phyloP scores from a whole-genome alignment of 1,140 invertebrate genomes.

The Elymnias hypermnestra region DNA sequence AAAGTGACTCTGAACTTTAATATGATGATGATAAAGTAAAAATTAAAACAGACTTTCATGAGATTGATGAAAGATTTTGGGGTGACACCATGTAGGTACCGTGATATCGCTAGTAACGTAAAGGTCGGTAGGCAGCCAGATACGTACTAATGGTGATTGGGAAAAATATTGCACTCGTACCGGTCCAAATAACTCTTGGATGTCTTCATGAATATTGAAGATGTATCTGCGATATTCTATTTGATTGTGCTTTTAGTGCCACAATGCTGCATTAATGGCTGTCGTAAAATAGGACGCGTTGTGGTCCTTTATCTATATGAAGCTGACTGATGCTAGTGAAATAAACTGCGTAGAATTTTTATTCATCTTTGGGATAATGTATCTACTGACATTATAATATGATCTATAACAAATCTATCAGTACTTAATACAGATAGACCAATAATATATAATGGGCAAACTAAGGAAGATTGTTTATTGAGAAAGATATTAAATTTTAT shows the following conservation, averaged over 20 bases:
- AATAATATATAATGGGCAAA: too few species aligned
- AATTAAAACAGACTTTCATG: slow-evolving; percentile 14
- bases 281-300: slow-evolving; percentile 27
- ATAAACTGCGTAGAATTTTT: too few species aligned
- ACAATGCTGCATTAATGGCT: slow-evolving; percentile 45
- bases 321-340: not conserved
- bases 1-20: slow-evolving; percentile 28
- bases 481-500: too few species aligned
- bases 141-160: slow-evolving; percentile 74
- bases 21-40: slow-evolving; percentile 14
- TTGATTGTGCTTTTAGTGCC: slow-evolving; percentile 50
- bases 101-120: slow-evolving; percentile 48
- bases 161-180: slow-evolving; percentile 67
- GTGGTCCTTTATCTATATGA: slow-evolving; percentile 5
- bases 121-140: slow-evolving; percentile 59
- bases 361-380: too few species aligned
- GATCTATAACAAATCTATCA: too few species aligned
- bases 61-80: slow-evolving; percentile 48
- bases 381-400: too few species aligned
- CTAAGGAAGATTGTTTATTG: too few species aligned
- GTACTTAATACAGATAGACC: too few species aligned
- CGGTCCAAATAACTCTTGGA: slow-evolving; percentile 58
- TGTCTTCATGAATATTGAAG: slow-evolving; percentile 75
- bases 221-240: slow-evolving; percentile 59
- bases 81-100: slow-evolving; percentile 35